Base-by-base conservation (phyloP, 37 sponge, comb jelly and placozoan genomes). In the Aplysina aerophoba region DNA sequence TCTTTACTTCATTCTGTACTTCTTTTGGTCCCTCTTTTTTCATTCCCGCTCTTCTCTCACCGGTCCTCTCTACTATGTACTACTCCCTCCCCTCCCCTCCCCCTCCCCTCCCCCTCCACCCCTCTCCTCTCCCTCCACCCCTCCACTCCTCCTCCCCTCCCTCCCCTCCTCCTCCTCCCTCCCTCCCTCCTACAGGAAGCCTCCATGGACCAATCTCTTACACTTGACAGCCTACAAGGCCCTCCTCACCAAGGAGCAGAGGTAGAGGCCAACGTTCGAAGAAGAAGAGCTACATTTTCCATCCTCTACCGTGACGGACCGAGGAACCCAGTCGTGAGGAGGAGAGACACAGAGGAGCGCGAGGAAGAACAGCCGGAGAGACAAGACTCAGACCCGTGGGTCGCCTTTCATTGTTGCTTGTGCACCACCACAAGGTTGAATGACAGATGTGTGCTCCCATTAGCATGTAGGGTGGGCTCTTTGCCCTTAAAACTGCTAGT, bases 211-310 rank as follows among this genome's bases (percentile, higher is more conserved):
- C 71, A 34, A 16, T 17, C 71, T 35, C 33, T 34, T 17, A 4
- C 33, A 3, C 33, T 11, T 16, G 71, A 69, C 34, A 30, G 13
- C 28, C 1, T 30, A 6, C 35, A 30, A 27, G 71, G 0, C 34
- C 33, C 34, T 5, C 12, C 11, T 12, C 4, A 11, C n/a, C 17
- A 16, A 30, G 71, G 34, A 31, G 71, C 28, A 30, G 14, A 1
- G 1, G 71, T 6, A 30, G 71, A 69, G 34, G 71, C 30, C 4
- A 69, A 44, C 8, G 50, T 44, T 3, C 50, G 71, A 0, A 69
- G 71, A 35, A 69, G 71, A 30, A 24, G 71, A 35, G 33, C 71
- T 27, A 69, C 71, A 0, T 69, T 69, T 8, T 69, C 71, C 34
- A 69, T 69, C 28, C 71, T 69, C 5, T 69, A 30, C 28, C 28